phyloP scores from a whole-genome alignment of 2,888 invertebrate genomes.

The Lasius platythorax region DNA sequence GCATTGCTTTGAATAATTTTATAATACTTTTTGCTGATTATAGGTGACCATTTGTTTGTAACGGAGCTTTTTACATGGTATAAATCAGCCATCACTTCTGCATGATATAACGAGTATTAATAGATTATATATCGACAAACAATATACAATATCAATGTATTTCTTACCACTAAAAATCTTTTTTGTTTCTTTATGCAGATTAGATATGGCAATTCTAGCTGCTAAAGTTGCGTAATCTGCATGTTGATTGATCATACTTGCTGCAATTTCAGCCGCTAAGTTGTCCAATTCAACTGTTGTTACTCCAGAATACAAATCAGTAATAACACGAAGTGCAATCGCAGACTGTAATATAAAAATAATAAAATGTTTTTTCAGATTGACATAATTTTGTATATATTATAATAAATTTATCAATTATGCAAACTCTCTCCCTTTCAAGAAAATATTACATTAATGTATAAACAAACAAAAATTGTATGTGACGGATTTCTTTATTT shows the following conservation, averaged over 20 bases:
- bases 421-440: not conserved
- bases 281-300: slow-evolving; percentile 99
- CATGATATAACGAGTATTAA: slow-evolving; percentile 77
- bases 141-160: not conserved
- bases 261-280: slow-evolving; percentile 98
- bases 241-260: slow-evolving; percentile 98
- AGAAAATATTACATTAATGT: not conserved
- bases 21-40: slow-evolving; percentile 95
- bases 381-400: not conserved
- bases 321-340: slow-evolving; percentile 96
- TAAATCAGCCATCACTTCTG: slow-evolving; percentile 96
- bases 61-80: slow-evolving; percentile 91
- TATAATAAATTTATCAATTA: not conserved
- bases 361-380: not conserved
- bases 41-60: slow-evolving; percentile 89
- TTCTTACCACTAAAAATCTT: slow-evolving; percentile 94
- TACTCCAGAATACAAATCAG: slow-evolving; percentile 97
- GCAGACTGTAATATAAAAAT: slow-evolving; percentile 87
- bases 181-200: slow-evolving; percentile 99
- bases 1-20: slow-evolving; percentile 94
- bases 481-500: not conserved
- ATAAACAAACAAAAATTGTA: not conserved
- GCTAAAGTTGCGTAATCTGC: slow-evolving; percentile 97
- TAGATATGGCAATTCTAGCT: slow-evolving; percentile 97
- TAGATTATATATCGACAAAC: not conserved